A percentile compares a stretch with the other conserved stretches of the same genome.
These are phyloP conservation scores for Ariolimax columbianus DNA, from an alignment of 2,888 invertebrate genomes.

Conservation along the genomic window DNA sequence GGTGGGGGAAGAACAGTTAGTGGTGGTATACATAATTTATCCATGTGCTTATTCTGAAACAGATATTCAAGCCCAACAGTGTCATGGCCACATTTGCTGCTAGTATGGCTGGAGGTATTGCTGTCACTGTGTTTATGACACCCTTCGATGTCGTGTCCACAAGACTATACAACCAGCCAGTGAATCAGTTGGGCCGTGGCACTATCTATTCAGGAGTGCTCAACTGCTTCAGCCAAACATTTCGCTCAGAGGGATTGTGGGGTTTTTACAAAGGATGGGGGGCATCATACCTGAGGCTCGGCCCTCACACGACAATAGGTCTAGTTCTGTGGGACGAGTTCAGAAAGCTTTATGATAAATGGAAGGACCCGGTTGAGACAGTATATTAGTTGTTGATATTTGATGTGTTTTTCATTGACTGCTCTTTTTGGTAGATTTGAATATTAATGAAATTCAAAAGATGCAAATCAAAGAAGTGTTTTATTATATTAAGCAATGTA, in stretches of 20 bases:
- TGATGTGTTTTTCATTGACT: background rate
- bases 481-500: background rate
- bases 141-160: constrained; percentile 94
- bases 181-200: constrained; percentile 79
- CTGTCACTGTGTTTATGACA: constrained; percentile 88
- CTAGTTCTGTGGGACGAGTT: constrained; percentile 90
- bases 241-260: constrained; percentile 85
- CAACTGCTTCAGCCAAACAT: constrained; percentile 89
- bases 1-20: too few species aligned
- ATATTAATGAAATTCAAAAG: background rate
- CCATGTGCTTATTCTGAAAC: constrained; percentile 57
- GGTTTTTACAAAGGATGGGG: constrained; percentile 93
- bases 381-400: background rate
- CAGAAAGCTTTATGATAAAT: constrained; percentile 66
- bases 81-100: constrained; percentile 86
- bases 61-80: constrained; percentile 82
- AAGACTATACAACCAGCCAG: constrained; percentile 91
- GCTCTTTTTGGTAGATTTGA: background rate
- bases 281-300: constrained; percentile 91
- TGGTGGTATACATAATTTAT: background rate
- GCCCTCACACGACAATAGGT: constrained; percentile 92
- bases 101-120: constrained; percentile 87
- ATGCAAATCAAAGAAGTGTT: background rate
- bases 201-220: constrained; percentile 85
- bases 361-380: constrained; percentile 6